Conservation (phyloP, 2,113 vertebrate genomes). For the Alces alces region DNA sequence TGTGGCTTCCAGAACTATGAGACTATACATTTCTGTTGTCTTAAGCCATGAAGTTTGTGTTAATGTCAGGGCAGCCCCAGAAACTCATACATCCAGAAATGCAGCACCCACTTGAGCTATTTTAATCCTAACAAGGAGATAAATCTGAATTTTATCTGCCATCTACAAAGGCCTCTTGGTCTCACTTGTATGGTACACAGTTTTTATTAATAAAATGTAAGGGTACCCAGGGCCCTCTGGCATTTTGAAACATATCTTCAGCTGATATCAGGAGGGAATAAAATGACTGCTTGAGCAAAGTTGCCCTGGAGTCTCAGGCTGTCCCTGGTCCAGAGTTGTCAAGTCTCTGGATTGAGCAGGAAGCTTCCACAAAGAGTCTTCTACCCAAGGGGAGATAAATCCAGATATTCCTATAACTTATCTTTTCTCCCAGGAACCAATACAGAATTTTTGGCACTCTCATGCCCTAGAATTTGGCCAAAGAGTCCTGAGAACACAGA, state of each 20-base stretch:
- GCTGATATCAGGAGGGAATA: background rate
- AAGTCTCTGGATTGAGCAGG: background rate
- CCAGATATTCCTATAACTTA: background rate
- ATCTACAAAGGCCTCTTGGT: background rate
- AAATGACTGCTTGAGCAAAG: background rate
- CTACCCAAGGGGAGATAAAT: background rate
- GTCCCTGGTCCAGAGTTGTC: background rate
- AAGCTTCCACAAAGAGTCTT: background rate
- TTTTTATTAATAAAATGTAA: background rate
- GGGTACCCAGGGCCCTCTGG: too few species aligned
- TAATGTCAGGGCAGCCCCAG: background rate
- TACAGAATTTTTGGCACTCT: background rate
- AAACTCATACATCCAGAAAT: background rate
- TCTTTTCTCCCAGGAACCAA: background rate
- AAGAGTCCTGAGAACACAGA: background rate
- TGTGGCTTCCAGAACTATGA: background rate
- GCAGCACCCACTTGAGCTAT: background rate
- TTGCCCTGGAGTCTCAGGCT: background rate
- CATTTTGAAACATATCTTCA: background rate
- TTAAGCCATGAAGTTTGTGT: background rate
- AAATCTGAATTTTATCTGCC: background rate
- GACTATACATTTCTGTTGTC: background rate
- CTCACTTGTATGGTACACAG: background rate
- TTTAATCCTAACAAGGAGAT: background rate
- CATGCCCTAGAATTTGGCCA: background rate